These are phyloP conservation scores for Tetragnatha versicolor DNA, from an alignment of 1,140 invertebrate genomes.

Conservation along the genomic window DNA sequence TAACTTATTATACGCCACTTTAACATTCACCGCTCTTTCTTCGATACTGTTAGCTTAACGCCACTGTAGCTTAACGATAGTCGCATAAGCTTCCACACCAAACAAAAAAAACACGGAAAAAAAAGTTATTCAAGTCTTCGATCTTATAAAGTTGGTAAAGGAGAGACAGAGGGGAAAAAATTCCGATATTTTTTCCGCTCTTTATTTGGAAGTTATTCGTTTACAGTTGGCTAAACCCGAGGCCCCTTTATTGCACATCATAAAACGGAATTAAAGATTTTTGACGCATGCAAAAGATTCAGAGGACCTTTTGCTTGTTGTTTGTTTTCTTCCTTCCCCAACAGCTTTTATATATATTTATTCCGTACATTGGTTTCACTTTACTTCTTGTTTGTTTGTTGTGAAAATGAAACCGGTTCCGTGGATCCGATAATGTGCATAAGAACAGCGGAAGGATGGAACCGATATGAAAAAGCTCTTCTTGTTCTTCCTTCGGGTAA, in stretches of 20 bases:
- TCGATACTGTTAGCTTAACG: no score
- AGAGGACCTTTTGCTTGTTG: background rate
- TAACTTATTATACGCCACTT: no score
- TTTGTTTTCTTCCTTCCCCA: background rate
- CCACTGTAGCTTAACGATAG: no score
- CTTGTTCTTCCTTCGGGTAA: no score
- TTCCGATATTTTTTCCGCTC: constrained; percentile 22
- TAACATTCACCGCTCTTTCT: no score
- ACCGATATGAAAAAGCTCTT: no score
- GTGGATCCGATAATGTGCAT: constrained; percentile 12
- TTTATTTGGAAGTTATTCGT: constrained; percentile 52
- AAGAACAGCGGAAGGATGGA: no score
- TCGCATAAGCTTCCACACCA: no score
- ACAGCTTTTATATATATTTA: constrained; percentile 7
- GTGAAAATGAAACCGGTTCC: background rate
- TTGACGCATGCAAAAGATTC: constrained; percentile 43
- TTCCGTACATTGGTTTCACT: background rate
- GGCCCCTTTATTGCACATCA: constrained; percentile 48
- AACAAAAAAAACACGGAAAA: constrained; percentile 12
- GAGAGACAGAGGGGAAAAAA: background rate
- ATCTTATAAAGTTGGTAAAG: constrained; percentile 37
- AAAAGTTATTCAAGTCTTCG: constrained; percentile 46
- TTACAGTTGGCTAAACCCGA: constrained; percentile 49
- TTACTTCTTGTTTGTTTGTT: background rate
- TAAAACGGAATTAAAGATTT: constrained; percentile 52